Conservation (phyloP, 2,797 vertebrate species). For the Pogoniulus pusillus region DNA sequence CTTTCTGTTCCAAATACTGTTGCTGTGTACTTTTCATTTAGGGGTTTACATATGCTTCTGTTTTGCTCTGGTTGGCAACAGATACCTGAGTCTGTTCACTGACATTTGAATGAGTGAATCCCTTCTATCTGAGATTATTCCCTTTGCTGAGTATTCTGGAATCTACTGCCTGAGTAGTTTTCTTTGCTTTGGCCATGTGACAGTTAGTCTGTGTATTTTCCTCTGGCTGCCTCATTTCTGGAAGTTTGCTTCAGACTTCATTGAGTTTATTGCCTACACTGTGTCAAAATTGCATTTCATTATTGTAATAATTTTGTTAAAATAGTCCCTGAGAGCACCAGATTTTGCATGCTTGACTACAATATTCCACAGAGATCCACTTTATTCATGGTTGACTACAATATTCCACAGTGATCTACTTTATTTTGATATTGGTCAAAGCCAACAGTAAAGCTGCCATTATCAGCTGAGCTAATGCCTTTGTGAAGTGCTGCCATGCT, state of each 20-base stretch:
- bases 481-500: conserved; percentile 1
- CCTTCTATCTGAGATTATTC: background rate
- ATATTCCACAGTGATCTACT: background rate
- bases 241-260: conserved; percentile 57
- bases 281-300: conserved; percentile 48
- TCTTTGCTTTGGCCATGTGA: background rate
- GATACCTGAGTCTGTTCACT: background rate
- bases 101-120: background rate
- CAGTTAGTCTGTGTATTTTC: background rate
- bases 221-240: conserved; percentile 23
- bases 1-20: background rate
- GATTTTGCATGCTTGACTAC: conserved; percentile 33
- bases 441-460: conserved; percentile 10
- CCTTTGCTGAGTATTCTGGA: background rate
- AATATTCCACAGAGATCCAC: background rate
- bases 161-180: background rate
- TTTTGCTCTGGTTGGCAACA: background rate
- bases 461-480: background rate
- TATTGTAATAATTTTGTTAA: conserved; percentile 44
- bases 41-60: background rate
- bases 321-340: conserved; percentile 25
- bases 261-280: conserved; percentile 45
- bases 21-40: background rate
- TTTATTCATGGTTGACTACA: too few species aligned
- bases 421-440: conserved; percentile 47